phyloP scores from a whole-genome alignment of 2,113 vertebrate species.

The Climacteris rufus region DNA sequence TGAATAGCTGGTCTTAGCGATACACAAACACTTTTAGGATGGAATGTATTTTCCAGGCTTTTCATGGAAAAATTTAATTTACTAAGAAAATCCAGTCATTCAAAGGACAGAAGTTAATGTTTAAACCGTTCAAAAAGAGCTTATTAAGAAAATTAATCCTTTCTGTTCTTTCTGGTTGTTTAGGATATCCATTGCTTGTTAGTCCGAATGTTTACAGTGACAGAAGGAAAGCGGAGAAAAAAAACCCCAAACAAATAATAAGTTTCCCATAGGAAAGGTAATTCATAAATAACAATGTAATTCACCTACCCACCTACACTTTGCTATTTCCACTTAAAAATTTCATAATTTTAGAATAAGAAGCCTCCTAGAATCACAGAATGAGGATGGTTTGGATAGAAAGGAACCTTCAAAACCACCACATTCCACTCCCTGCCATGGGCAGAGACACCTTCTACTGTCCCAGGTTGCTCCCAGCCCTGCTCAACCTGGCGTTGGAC shows the following conservation, averaged over 20 bases:
- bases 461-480: neutral
- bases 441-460: fast-evolving
- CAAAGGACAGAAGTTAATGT: neutral
- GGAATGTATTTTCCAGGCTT: neutral
- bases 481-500: fast-evolving
- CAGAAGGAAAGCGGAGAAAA: neutral
- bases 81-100: neutral
- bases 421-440: fast-evolving
- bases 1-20: neutral
- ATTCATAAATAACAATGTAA: neutral
- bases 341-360: neutral
- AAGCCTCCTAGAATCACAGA: neutral
- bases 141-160: neutral
- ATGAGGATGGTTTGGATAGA: neutral
- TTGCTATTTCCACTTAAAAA: neutral
- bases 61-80: neutral
- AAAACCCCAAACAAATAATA: neutral
- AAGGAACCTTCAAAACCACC: fast-evolving
- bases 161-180: neutral
- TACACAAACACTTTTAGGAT: neutral
- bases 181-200: neutral
- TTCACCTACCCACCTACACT: neutral
- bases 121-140: neutral
- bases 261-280: neutral
- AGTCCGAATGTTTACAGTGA: neutral